A percentile compares a stretch with the other conserved stretches of the same genome.
Evolutionary conservation across 2,797 vertebrate species (phyloP).

Genomic region (Hippopotamyrus pictus): DNA sequence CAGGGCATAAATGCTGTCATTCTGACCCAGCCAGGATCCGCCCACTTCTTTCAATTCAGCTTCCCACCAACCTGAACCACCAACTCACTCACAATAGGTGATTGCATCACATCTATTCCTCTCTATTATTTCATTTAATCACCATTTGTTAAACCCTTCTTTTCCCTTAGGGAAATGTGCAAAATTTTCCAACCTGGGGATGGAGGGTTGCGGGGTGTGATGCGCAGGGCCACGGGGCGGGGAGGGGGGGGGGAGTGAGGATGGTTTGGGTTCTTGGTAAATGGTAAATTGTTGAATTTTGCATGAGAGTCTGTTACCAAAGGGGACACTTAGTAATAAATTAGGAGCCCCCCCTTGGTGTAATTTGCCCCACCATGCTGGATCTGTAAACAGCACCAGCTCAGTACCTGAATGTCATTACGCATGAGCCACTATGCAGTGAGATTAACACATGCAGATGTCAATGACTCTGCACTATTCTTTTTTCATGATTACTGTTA

Average conservation of each 20-base stretch:
- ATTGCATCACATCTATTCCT: not conserved
- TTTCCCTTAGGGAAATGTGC: not conserved
- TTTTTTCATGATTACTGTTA: not conserved
- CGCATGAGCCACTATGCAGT: not conserved
- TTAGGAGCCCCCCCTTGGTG: not conserved
- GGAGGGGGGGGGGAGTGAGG: too few species aligned
- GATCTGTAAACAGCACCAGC: not conserved
- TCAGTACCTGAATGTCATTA: not conserved
- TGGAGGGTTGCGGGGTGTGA: too few species aligned
- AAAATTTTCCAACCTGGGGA: not conserved
- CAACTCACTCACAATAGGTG: not conserved
- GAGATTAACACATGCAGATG: not conserved
- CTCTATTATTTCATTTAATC: not conserved
- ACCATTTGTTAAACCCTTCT: not conserved
- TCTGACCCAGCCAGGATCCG: not conserved
- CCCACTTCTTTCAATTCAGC: not conserved
- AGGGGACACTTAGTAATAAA: not conserved
- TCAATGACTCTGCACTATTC: not conserved
- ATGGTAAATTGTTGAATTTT: not conserved
- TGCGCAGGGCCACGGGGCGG: too few species aligned
- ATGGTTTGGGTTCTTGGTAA: not conserved
- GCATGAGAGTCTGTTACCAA: not conserved
- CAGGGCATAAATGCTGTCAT: not conserved
- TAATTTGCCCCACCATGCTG: not conserved
- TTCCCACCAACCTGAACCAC: not conserved